Conservation (phyloP, 2,888 invertebrate species). For the Nebria salina region DNA sequence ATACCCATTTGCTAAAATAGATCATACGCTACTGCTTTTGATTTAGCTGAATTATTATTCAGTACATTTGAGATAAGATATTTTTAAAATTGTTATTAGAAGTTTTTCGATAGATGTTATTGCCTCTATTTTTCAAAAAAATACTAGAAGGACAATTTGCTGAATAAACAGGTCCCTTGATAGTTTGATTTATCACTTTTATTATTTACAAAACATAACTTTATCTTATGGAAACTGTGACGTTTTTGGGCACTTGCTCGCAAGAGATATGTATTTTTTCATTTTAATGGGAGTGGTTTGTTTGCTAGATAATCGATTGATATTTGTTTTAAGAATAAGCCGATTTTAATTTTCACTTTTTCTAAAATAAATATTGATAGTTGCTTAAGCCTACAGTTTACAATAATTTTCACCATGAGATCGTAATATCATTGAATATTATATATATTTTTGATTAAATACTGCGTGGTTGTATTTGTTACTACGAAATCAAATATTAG, state of each 20-base stretch:
- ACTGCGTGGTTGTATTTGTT: too few species aligned
- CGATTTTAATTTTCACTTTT: neutral
- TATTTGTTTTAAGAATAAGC: neutral
- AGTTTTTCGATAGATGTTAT: neutral
- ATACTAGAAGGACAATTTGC: neutral
- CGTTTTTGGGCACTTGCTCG: constrained; percentile 9
- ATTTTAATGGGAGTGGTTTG: constrained; percentile 9
- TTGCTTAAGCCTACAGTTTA: neutral
- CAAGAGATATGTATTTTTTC: neutral
- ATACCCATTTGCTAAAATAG: too few species aligned
- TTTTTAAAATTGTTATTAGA: neutral
- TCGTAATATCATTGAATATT: too few species aligned
- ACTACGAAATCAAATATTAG: too few species aligned
- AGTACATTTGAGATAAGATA: too few species aligned
- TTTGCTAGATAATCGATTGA: neutral
- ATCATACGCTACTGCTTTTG: too few species aligned
- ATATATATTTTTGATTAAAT: too few species aligned
- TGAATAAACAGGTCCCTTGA: constrained; percentile 5
- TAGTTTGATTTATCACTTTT: neutral
- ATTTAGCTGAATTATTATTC: too few species aligned
- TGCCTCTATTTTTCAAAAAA: neutral
- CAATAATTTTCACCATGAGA: neutral
- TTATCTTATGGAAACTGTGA: constrained; percentile 10
- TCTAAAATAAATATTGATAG: neutral
- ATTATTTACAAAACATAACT: constrained; percentile 10